These are phyloP conservation scores for Xestia c-nigrum DNA, from an alignment of 2,888 invertebrate genomes.

Conservation along the genomic window DNA sequence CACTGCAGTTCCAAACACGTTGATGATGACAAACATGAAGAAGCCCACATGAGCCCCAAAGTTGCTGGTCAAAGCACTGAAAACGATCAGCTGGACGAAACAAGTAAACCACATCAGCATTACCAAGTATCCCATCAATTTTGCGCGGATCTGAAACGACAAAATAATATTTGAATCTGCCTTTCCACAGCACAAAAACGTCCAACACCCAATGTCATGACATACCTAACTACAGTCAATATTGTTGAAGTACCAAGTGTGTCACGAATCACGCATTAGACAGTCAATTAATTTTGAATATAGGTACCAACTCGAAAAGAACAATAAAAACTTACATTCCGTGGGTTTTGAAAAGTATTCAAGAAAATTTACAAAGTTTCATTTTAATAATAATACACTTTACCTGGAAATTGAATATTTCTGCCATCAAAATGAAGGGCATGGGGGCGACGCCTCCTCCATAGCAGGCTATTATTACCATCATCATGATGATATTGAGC, in stretches of 20 bases:
- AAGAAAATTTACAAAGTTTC: not conserved
- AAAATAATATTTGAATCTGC: not conserved
- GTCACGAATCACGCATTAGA: not conserved
- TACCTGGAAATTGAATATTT: constrained; percentile 79
- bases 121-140: constrained; percentile 72
- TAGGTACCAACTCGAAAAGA: not conserved
- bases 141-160: constrained; percentile 77
- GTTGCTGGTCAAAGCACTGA: constrained; percentile 64
- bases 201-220: not conserved
- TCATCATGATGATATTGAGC: constrained; percentile 71
- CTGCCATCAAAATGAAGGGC: constrained; percentile 77
- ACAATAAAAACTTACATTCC: not conserved
- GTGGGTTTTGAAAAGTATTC: too few species aligned
- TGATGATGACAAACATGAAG: constrained; percentile 77
- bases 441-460: constrained; percentile 73
- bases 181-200: not conserved
- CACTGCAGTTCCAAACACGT: constrained; percentile 74
- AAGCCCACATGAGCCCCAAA: constrained; percentile 79
- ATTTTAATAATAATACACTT: constrained; percentile 20
- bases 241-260: too few species aligned
- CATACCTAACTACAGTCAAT: not conserved
- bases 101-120: constrained; percentile 72
- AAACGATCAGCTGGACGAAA: constrained; percentile 71
- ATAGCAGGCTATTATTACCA: constrained; percentile 68
- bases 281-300: not conserved